Evolutionary conservation across 2,888 invertebrate species (phyloP).

Genomic region (Drosophila quasianomalipes): DNA sequence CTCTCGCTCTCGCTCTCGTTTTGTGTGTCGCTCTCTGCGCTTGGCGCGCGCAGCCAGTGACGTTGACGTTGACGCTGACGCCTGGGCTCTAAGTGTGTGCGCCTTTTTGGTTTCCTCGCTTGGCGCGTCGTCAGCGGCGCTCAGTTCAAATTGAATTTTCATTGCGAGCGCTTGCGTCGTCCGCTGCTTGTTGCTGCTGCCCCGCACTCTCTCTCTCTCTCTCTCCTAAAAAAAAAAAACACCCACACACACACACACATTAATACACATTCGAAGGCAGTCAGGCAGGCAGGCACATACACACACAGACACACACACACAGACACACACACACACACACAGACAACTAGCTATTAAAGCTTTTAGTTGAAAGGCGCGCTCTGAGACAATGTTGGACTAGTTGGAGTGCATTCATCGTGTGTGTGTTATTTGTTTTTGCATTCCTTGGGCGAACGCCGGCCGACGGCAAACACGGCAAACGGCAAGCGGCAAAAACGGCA

Average conservation of each 20-base stretch:
- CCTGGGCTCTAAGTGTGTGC: conserved; percentile 26
- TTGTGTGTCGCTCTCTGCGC: conserved; percentile 4
- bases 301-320: conserved; percentile 5
- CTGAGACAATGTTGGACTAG: conserved; percentile 2
- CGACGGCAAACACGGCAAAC: conserved; percentile 57
- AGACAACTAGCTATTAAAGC: not conserved
- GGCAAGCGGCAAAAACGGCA: conserved; percentile 39
- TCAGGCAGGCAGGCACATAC: conserved; percentile 9
- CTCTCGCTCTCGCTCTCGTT: conserved; percentile 5
- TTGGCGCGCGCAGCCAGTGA: conserved; percentile 19
- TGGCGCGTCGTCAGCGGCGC: conserved; percentile 72
- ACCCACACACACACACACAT: conserved; percentile 6
- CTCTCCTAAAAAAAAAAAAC: not conserved
- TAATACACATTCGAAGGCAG: conserved; percentile 2
- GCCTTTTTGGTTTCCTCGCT: conserved; percentile 79
- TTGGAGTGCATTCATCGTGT: conserved; percentile 1
- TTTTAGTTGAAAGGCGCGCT: conserved; percentile 12
- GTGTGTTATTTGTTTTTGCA: conserved; percentile 35
- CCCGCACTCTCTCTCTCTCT: conserved; percentile 27
- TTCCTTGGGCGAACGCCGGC: conserved; percentile 52
- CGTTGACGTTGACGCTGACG: conserved; percentile 18
- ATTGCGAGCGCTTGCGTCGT: conserved; percentile 82
- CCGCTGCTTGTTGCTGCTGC: conserved; percentile 59
- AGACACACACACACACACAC: conserved; percentile 4
- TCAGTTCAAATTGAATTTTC: conserved; percentile 85